Percentiles rank a stretch among this genome's conserved stretches.
phyloP scores from a whole-genome alignment of 2,797 vertebrate species.

The Sarcoramphus papa region DNA sequence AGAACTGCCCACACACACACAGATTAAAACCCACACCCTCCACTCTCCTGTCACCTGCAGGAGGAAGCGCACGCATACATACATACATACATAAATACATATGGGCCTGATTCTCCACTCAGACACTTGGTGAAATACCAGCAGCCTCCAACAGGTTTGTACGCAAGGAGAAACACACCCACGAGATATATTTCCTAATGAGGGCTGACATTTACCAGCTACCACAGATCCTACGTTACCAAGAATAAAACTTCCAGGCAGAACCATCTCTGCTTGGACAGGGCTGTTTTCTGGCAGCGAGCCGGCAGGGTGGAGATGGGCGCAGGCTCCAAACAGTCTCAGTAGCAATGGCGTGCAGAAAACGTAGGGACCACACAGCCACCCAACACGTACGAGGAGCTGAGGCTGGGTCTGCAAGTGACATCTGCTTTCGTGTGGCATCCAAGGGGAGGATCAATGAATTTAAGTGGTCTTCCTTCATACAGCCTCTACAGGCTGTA shows the following conservation, averaged over 20 bases:
- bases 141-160: neutral
- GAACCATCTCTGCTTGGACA: neutral
- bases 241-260: neutral
- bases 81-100: neutral
- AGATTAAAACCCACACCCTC: neutral
- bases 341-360: accelerated
- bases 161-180: neutral
- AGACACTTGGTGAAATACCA: neutral
- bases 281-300: neutral
- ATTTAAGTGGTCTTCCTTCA: neutral
- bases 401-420: neutral
- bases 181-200: neutral
- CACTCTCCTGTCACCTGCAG: conserved; percentile 1
- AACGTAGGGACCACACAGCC: neutral
- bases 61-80: neutral
- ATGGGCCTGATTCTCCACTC: neutral
- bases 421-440: neutral
- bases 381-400: accelerated
- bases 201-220: conserved; percentile 16
- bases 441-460: neutral
- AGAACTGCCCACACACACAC: neutral
- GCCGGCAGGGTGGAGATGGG: neutral
- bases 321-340: neutral
- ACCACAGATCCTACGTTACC: neutral
- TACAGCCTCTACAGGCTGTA: neutral